Evolutionary conservation across 1,140 invertebrate genomes (phyloP).

Genomic region (Phymorhynchus buccinoides): DNA sequence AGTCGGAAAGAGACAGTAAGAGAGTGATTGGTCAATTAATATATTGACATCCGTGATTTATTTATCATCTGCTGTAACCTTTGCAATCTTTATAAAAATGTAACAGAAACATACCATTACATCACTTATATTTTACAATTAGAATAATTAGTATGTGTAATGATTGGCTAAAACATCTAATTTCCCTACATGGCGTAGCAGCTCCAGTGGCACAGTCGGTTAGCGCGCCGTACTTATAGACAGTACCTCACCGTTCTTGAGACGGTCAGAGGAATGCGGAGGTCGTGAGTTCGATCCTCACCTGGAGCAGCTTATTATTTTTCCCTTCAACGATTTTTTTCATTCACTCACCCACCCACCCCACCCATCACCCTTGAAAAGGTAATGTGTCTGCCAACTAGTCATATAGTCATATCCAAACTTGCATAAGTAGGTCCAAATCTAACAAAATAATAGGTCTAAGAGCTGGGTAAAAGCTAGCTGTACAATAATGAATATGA

Average conservation of each 20-base stretch:
- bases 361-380: neutral
- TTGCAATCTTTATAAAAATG: neutral
- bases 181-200: neutral
- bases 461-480: too few relatives aligned
- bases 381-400: too few relatives aligned
- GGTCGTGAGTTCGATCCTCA: too few relatives aligned
- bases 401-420: too few relatives aligned
- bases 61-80: neutral
- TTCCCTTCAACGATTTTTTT: neutral
- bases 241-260: constrained; percentile 71
- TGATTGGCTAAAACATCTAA: neutral
- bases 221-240: constrained; percentile 73
- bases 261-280: too few relatives aligned
- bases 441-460: too few relatives aligned
- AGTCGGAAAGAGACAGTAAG: neutral
- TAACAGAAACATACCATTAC: neutral
- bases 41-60: neutral
- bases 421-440: too few relatives aligned
- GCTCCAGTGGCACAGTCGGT: constrained; percentile 70
- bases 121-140: too few relatives aligned
- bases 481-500: too few relatives aligned
- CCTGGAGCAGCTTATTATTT: constrained; percentile 64
- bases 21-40: neutral
- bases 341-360: neutral
- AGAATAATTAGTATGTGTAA: too few relatives aligned